Evolutionary conservation across 2,797 vertebrate genomes (phyloP), one percentile per base, ranked within the genome.

Genomic region (Eurystomus glaucurus): DNA sequence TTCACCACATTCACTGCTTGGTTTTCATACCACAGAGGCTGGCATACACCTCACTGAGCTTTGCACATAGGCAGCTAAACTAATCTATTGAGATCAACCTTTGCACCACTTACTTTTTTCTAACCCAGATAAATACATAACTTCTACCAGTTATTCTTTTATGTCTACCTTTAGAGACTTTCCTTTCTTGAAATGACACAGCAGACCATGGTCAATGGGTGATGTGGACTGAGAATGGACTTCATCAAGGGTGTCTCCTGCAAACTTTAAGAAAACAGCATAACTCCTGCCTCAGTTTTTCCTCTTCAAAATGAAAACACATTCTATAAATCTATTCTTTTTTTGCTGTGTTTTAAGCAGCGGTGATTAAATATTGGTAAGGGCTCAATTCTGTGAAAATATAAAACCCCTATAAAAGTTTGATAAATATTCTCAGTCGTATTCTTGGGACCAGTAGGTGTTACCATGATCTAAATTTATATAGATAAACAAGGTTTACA

Each of bases 11-110:
- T 61, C 35, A 29, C 21, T 71, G 28, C 14, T 83, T 55, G 41
- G 74, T 93, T 97, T 97, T 90, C 65, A 76, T 52, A 94, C 17
- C 37, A 69, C 43, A 50, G 25, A 35, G 55, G 22, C 26, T 84
- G 52, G 77, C 23, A 74, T 43, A 76, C 11, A 52, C 20, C 52
- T 83, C 69, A 64, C 12, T 75, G 21, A 65, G 64, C 46, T 76
- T 95, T 88, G 68, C 74, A 81, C 21, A 80, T 2, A 72, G 29
- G 26, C 22, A 71, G 64, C 35, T 85, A 35, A 93, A 85, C 12
- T 62, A 31, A 64, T 54, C 33, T 58, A 60, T 33, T 90, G 52
- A 76, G 48, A 86, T 82, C 81, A 35, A 35, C 29, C 3, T 64
- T 64, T 61, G 41, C n/a, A 54, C 31, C 48, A 69, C 12, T 55